A percentile compares a stretch with the other conserved stretches of the same genome.
These are phyloP conservation scores for Globicephala melas DNA, from an alignment of 2,113 vertebrate species.

Conservation along the genomic window DNA sequence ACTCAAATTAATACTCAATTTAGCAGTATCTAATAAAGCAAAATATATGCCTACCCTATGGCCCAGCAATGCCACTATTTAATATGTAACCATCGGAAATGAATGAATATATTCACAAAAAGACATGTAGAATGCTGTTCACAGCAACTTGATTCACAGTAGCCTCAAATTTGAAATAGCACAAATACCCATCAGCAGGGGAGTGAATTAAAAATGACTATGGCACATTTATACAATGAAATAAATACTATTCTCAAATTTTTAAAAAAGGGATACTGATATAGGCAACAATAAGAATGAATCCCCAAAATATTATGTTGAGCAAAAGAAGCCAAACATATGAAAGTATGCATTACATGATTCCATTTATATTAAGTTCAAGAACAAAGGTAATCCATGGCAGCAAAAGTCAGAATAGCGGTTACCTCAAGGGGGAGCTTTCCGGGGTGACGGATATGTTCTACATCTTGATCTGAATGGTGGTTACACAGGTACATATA, in stretches of 20 bases:
- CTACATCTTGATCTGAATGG: neutral
- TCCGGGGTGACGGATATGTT: neutral
- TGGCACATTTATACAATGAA: neutral
- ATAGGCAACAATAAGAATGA: neutral
- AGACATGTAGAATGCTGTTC: neutral
- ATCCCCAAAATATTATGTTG: neutral
- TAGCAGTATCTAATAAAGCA: neutral
- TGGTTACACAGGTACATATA: neutral
- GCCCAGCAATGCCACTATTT: neutral
- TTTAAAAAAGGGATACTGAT: neutral
- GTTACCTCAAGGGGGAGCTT: neutral
- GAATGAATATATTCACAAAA: neutral
- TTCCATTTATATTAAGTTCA: neutral
- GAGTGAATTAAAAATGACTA: neutral
- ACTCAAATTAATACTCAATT: neutral
- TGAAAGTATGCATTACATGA: neutral
- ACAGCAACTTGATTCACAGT: neutral
- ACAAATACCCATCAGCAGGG: neutral
- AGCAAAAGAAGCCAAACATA: neutral
- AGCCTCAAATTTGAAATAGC: neutral
- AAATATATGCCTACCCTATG: neutral
- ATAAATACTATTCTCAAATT: neutral
- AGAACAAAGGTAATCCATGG: neutral
- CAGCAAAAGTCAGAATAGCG: neutral
- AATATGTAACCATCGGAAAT: neutral